These are phyloP conservation scores for Sclerodermus sp. DNA, from an alignment of 2,888 invertebrate genomes.

Conservation along the genomic window DNA sequence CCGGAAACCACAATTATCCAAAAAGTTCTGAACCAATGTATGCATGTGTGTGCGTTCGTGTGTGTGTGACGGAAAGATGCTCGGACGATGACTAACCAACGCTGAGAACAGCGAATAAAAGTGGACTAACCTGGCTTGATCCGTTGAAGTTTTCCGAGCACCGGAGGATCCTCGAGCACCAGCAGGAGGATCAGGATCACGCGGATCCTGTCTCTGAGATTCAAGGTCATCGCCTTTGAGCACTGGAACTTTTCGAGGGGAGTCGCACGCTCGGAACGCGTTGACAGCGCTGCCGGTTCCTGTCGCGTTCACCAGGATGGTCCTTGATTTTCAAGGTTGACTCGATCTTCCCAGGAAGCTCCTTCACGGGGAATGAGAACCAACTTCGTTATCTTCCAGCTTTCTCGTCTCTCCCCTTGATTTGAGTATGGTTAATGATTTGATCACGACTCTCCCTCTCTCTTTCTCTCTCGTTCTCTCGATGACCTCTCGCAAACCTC, in stretches of 20 bases:
- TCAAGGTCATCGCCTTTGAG: conserved; percentile 25
- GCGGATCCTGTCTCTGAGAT: conserved; percentile 19
- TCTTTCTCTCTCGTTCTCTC: no score
- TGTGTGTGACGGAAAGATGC: neutral
- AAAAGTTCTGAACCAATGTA: no score
- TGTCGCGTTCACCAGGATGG: neutral
- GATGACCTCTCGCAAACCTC: no score
- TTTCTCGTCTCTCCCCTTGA: no score
- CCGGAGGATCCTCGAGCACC: conserved; percentile 12
- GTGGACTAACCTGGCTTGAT: conserved; percentile 40
- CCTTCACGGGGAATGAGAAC: no score
- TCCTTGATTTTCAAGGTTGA: no score
- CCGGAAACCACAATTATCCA: no score
- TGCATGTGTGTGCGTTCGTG: no score
- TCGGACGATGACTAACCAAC: conserved; percentile 14
- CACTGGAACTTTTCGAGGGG: neutral
- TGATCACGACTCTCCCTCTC: no score
- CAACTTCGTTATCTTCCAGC: no score
- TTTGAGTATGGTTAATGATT: no score
- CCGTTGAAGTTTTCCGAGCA: conserved; percentile 31
- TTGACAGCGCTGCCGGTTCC: conserved; percentile 1
- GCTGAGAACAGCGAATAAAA: conserved; percentile 4
- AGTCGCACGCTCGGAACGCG: neutral
- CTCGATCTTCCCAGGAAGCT: no score
- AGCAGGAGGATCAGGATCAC: conserved; percentile 14